Evolutionary conservation across 1,140 invertebrate genomes (phyloP).

Genomic region (Trichomalopsis sarcophagae): DNA sequence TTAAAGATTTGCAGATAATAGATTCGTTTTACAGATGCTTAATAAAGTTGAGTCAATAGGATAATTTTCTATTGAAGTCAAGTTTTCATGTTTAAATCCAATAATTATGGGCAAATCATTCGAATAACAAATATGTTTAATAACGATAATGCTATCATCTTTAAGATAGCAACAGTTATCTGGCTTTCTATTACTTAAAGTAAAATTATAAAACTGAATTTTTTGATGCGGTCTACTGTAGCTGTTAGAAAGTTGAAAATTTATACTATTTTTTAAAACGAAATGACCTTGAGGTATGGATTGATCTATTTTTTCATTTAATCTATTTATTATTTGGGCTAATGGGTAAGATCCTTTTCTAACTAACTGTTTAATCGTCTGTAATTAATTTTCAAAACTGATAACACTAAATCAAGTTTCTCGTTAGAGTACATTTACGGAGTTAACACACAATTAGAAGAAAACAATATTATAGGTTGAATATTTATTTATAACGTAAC

Average conservation of each 20-base stretch:
- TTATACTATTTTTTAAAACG: background rate
- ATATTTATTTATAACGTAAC: no score
- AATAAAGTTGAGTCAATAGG: conserved; percentile 12
- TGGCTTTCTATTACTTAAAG: conserved; percentile 36
- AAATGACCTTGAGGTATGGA: no score
- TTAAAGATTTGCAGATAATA: background rate
- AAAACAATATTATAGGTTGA: no score
- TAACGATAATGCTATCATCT: conserved; percentile 49
- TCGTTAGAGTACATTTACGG: no score
- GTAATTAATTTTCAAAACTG: conserved; percentile 36
- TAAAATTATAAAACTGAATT: conserved; percentile 51
- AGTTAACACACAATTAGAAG: no score
- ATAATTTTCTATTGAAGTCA: conserved; percentile 36
- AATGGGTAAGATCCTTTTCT: background rate
- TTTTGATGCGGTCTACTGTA: conserved; percentile 42
- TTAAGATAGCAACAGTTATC: conserved; percentile 57
- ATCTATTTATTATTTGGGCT: conserved; percentile 7
- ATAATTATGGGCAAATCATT: conserved; percentile 46
- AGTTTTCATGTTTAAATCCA: conserved; percentile 43
- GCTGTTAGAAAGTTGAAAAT: background rate
- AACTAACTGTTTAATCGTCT: conserved; percentile 25
- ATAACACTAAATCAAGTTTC: conserved; percentile 41
- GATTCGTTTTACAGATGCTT: background rate
- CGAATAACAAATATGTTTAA: conserved; percentile 50
- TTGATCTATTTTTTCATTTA: no score